Base-by-base conservation (phyloP, 1,140 invertebrate species). In the Camponotus pennsylvanicus region DNA sequence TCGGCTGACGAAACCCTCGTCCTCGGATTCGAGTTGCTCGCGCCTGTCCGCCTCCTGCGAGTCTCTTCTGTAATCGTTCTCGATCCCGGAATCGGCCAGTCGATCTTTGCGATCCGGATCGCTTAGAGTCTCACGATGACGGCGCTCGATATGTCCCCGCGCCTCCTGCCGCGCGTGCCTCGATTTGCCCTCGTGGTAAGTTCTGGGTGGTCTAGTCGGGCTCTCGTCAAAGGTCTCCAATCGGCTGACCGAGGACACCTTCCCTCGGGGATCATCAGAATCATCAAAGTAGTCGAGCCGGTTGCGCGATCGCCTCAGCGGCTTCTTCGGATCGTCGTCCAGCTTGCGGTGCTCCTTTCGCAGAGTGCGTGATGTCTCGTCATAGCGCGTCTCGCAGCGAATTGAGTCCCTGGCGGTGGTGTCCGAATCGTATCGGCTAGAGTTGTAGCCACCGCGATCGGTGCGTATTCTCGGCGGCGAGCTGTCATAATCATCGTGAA, bases 1-100 rank as follows among this genome's bases (percentile, higher is more conserved):
- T 21, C 96, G 96, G 15, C 96, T 97, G 3, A 96, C 96, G 86
- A 96, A 96, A 3, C 96, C 96, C 88, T 97, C 96, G 86, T 97
- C 97, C 87, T 97, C 96, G 83, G 96, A 92, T 88, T 96, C 93
- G 91, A 96, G 88, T 91, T 93, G 61, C 93, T 96, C 91, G 95
- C 96, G 67, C 93, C 93, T 78, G 85, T 95, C 92, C 8, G 92
- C 92, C 77, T 95, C 97, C 86, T 96, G 97, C 5, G 97, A 97
- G 88, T 97, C 97, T 34, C 97, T 96, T 59, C 97, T 95, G 88
- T 97, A 97, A 89, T 98, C 97, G 88, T 97, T 97, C 92, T 97
- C 97, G 77, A 97, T 98, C 0, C 97, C 97, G 1, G 97, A 98
- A 94, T 98, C 97, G 3, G 97, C 97, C 32, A 97, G 94, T 45